These are phyloP conservation scores for Cyclophora punctaria DNA, from an alignment of 2,888 invertebrate genomes.

Conservation along the genomic window DNA sequence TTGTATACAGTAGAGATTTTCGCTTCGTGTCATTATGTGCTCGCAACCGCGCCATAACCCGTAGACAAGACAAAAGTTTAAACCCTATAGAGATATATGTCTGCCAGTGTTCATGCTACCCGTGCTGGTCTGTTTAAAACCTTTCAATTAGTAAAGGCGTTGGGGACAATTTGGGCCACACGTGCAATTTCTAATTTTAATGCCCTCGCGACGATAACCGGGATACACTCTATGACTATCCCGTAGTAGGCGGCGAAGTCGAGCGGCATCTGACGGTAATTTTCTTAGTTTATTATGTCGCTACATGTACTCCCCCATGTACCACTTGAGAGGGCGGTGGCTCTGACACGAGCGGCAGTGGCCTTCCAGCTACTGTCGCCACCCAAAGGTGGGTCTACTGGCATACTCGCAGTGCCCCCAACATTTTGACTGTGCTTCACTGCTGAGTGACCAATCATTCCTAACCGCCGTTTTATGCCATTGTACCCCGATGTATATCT, in stretches of 20 bases:
- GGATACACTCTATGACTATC: neutral
- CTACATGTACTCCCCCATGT: conserved; percentile 20
- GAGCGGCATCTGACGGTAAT: conserved; percentile 10
- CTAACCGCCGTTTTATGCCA: too few species aligned
- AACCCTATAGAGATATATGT: too few species aligned
- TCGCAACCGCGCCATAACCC: too few species aligned
- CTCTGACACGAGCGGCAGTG: conserved; percentile 14
- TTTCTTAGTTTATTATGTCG: conserved; percentile 11
- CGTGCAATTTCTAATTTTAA: neutral
- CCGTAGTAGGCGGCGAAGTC: conserved; percentile 4
- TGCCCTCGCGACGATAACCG: neutral
- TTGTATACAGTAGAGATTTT: too few species aligned
- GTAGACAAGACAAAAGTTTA: too few species aligned
- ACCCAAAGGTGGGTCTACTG: neutral
- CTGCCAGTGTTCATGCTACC: too few species aligned
- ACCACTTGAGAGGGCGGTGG: conserved; percentile 11
- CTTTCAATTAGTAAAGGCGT: too few species aligned
- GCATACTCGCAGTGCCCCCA: neutral
- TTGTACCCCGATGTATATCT: too few species aligned
- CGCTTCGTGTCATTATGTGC: too few species aligned
- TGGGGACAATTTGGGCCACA: neutral
- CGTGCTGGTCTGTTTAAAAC: too few species aligned
- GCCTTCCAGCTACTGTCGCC: conserved; percentile 13
- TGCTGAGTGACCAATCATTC: too few species aligned
- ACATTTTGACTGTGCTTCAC: neutral